Base-by-base conservation (phyloP, 2,888 invertebrate genomes). In the Aphodius sticticus region DNA sequence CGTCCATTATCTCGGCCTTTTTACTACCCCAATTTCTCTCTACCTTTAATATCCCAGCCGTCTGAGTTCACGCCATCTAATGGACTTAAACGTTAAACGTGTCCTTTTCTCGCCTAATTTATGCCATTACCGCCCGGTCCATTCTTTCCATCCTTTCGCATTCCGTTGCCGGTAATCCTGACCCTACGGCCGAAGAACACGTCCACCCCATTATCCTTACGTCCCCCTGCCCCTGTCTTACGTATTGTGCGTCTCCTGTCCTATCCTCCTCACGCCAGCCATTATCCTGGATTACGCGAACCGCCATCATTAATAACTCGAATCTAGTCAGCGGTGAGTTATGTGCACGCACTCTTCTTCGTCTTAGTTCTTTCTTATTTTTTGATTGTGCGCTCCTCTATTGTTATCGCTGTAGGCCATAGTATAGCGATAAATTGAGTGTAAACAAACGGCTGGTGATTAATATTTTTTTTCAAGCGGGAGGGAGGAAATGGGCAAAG, bases 101-200 rank as follows among this genome's bases (percentile, higher is more conserved):
- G 53, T 53, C 53, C 53, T 53, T 53, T 53, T 53, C 53, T 53
- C 53, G 53, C 53, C 53, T 53, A 53, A 53, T 53, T 53, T 53
- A 53, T 53, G 74, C 74, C 74, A 74, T 74, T 74, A 74, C 74
- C 36, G 74, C 36, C 12, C 26, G 26, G 74, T 6, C 74, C 35
- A 37, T 74, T 74, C 74, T 74, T 74, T 74, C 74, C 74, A 35
- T 74, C 74, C 37, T 74, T 74, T 74, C 74, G 74, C 74, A 74
- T 74, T 74, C 74, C 74, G 36, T 37, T n/a, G 74, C 53, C 37
- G 35, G 74, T 74, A 74, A 74, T 74, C 74, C 74, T 35, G 74
- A 35, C 37, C 35, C 74, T 53, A 53, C n/a, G 74, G 74, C 36
- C 37, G 74, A 35, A 74, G 74, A 74, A 74, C 74, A 74, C 74